Evolutionary conservation across 2,113 vertebrate genomes (phyloP), one percentile per base, ranked within the genome.

Genomic region (Dasyornis broadbenti): DNA sequence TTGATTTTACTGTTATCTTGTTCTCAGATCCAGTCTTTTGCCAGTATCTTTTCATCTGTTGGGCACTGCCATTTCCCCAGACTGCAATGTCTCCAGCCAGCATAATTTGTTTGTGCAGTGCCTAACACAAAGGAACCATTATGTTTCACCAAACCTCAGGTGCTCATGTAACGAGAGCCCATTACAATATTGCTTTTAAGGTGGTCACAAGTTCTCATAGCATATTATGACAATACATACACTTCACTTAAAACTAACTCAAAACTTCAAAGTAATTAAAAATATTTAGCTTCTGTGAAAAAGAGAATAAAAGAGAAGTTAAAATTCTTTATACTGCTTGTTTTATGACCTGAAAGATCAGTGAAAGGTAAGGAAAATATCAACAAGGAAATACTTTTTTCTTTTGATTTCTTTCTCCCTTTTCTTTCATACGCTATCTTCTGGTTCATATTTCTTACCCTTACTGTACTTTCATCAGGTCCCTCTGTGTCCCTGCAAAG

Each of bases 1-100:
- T 44, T 96, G 90, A 91, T 94, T 93, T 89, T 90, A 78, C 76
- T 64, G 47, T 86, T 96, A 89, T 89, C 83, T 94, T 86, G 35
- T 89, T 83, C 80, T 83, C 2, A 0, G 6, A n/a, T 68, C 37
- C n/a, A 53, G 28, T 22, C 44, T 56, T 72, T 59, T 70, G 71
- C 45, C 80, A 63, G 63, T 22, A 90, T 89, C 68, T 42, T 93
- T 92, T 79, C 2, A 3, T 66, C 37, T 92, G 72, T 8, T 81
- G 60, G 76, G 33, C 47, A 66, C 31, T 82, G 83, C 28, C 47
- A n/a, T 82, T 71, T 59, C 73, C 83, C 68, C 76, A 86, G 59
- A 33, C 71, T 27, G 42, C 54, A 76, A 80, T 82, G 59, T 88
- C 85, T 77, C 49, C 26, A 45, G 33, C 24, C 53, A 15, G 33